phyloP scores from a whole-genome alignment of 2,113 vertebrate genomes.

The Chaetodon trifascialis region DNA sequence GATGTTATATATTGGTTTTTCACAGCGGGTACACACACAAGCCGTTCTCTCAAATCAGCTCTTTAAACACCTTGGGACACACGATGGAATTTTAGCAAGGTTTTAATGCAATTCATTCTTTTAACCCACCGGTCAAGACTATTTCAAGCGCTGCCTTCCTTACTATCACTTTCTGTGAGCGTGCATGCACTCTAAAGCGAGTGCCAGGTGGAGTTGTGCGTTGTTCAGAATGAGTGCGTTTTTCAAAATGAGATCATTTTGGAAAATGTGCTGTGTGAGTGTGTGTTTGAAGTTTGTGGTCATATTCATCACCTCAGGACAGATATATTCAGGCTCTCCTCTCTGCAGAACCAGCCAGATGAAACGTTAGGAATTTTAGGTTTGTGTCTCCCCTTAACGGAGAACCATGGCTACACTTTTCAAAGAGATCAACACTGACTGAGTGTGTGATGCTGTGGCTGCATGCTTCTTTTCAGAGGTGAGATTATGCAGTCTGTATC shows the following conservation, averaged over 20 bases:
- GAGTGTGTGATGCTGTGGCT: conserved; percentile 8
- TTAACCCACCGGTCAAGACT: background rate
- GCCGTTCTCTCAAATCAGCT: background rate
- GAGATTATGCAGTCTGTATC: conserved; percentile 44
- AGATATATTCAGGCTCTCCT: background rate
- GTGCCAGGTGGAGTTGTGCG: background rate
- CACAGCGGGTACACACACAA: background rate
- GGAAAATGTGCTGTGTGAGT: background rate
- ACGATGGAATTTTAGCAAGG: background rate
- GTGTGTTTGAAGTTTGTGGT: conserved; percentile 2
- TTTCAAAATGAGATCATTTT: background rate
- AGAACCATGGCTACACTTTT: background rate
- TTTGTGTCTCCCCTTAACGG: background rate
- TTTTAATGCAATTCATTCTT: background rate
- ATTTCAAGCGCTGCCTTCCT: background rate
- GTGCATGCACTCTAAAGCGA: background rate
- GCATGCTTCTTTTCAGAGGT: conserved; percentile 18
- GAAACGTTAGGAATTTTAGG: conserved; percentile 2
- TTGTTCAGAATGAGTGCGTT: background rate
- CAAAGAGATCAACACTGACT: background rate
- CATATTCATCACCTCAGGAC: conserved; percentile 19
- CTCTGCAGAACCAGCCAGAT: background rate
- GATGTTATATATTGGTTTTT: background rate
- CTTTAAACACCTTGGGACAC: background rate
- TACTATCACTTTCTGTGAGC: background rate